These are phyloP conservation scores for Patagioenas fasciata DNA, from an alignment of 2,113 vertebrate genomes.

Conservation along the genomic window DNA sequence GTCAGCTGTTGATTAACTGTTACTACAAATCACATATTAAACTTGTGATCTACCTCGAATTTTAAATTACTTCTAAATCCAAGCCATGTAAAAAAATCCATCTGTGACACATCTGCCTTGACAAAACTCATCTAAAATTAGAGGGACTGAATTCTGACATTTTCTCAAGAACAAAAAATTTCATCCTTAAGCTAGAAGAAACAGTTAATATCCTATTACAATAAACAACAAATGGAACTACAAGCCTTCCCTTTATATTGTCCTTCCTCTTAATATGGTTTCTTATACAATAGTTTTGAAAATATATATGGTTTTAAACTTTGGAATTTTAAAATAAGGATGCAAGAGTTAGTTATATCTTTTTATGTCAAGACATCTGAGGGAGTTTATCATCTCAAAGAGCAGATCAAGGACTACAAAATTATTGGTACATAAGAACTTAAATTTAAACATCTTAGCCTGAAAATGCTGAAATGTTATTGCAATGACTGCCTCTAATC, in stretches of 20 bases:
- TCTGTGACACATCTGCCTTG: neutral
- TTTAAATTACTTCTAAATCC: too few species aligned
- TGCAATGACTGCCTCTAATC: neutral
- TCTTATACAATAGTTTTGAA: neutral
- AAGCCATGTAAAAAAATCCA: too few species aligned
- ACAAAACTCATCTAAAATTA: neutral
- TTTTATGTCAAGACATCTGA: neutral
- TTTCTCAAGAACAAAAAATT: neutral
- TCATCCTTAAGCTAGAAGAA: neutral
- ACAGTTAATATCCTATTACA: neutral
- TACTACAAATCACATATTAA: too few species aligned
- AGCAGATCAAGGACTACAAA: neutral
- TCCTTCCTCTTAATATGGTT: neutral
- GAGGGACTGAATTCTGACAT: neutral
- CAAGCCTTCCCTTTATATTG: neutral
- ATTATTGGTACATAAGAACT: neutral
- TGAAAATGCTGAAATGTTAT: neutral
- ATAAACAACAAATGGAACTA: neutral
- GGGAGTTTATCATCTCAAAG: neutral
- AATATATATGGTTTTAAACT: neutral
- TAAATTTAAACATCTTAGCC: neutral
- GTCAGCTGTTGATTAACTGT: too few species aligned
- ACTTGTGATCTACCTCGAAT: too few species aligned
- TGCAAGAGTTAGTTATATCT: neutral
- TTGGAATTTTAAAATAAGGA: neutral